Percentiles rank a stretch among this genome's conserved stretches.
These are phyloP conservation scores for Aegithalos caudatus DNA, from an alignment of 2,113 vertebrate species.

Conservation along the genomic window DNA sequence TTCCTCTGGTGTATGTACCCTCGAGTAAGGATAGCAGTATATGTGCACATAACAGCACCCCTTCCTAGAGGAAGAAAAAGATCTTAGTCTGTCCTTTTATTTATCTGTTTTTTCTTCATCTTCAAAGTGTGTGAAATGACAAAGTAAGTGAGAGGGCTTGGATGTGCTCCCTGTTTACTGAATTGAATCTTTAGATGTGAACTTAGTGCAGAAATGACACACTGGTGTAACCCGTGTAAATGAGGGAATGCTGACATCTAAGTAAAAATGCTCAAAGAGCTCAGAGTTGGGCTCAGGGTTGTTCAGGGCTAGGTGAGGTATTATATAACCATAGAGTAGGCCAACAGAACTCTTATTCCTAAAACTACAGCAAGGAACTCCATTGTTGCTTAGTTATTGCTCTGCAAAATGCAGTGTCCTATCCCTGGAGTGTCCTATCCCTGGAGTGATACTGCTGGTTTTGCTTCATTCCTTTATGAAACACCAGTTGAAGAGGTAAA, in stretches of 20 bases:
- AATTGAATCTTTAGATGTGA: not conserved
- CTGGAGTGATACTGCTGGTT: not conserved
- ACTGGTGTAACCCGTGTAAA: not conserved
- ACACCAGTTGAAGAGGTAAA: slow-evolving; percentile 9
- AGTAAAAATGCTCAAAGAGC: not conserved
- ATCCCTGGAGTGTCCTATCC: not conserved
- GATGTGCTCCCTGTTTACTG: not conserved
- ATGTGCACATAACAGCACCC: not conserved
- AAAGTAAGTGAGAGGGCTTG: not conserved
- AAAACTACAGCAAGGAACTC: not conserved
- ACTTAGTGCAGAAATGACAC: not conserved
- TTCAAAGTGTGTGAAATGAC: not conserved
- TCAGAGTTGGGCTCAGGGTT: not conserved
- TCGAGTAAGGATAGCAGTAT: fast-evolving
- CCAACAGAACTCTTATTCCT: not conserved
- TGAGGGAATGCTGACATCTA: not conserved
- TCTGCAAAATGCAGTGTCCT: not conserved
- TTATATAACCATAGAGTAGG: not conserved
- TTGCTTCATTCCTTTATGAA: slow-evolving; percentile 17
- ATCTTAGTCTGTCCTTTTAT: not conserved
- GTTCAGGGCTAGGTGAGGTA: not conserved
- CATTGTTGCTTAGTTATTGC: not conserved
- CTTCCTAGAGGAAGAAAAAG: not conserved
- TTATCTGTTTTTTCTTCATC: not conserved
- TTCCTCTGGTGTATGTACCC: not conserved